Evolutionary conservation across 1,140 invertebrate species (phyloP), one percentile per base, ranked within the genome.

Genomic region (Trissolcus basalis): DNA sequence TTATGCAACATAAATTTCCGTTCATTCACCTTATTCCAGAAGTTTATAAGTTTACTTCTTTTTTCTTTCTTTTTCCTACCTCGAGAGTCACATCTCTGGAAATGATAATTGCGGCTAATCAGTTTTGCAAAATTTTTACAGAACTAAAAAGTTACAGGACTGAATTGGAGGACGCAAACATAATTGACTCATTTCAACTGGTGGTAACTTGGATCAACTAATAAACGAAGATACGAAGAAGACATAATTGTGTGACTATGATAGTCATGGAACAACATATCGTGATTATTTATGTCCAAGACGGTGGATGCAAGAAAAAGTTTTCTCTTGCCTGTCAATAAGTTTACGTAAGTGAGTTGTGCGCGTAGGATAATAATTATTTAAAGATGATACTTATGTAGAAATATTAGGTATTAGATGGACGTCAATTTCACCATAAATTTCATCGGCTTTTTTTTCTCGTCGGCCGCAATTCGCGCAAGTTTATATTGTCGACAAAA

Each of bases 271-370:
- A 63, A 53, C 32, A 51, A 58, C 59, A 47, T 63, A 71, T 58
- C 59, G 58, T 64, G 59, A 56, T 71, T 71, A 63, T 71, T 71
- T 71, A 71, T 64, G 68, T 71, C 48, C 36, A 8, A 58, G 41
- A 14, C 32, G 27, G 12, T 36, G 33, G 19, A 36, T 15, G 45
- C 55, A 47, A 51, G 51, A 71, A 63, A 71, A 71, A 36, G 54
- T 71, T 64, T 64, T 45, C 60, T 27, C 67, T 56, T 50, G 51
- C 50, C 44, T 70, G 58, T 70, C 67, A 70, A 70, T 70, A 70
- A 61, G 67, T 70, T 70, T 70, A 56, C 58, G 19, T 27, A 27
- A 27, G 58, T 70, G 58, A 70, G 51, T 70, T 70, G 67, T 56
- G 58, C 43, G 51, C 45, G 12, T 47, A 16, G 45, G 67, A 49